Evolutionary conservation across 1,140 invertebrate genomes (phyloP), one percentile per base, ranked within the genome.

Genomic region (Drosophila bipectinata): DNA sequence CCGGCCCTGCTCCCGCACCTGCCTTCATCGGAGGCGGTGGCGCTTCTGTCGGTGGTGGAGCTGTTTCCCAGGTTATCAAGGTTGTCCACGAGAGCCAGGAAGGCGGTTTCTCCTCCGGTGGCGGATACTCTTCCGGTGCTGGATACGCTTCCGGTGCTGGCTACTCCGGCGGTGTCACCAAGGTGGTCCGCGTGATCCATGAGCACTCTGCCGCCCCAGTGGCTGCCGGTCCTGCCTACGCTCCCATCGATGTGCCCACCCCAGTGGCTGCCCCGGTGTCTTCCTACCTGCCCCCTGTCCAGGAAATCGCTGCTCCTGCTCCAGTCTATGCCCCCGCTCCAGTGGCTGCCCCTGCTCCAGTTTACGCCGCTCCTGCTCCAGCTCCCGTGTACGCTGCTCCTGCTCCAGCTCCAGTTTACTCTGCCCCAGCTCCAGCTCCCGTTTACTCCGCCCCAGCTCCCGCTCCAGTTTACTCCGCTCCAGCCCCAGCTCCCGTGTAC

Each of bases 161-260:
- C 14, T 47, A 32, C 28, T 18, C 56, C 14, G 44, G 60, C 2
- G 72, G 76, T 34, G 68, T 69, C 41, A 68, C 80, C 51, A 90
- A 88, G 55, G 89, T 90, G 30, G 84, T 90, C 30, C 88, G 89
- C 30, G 88, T 90, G 9, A 90, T 90, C 37, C 88, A 90, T 44
- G 83, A 90, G 45, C 83, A 90, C 24, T 64, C 75, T 4, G 41
- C 41, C 39, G 39, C n/a, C 14, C 66, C 21, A 8, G 12, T 45
- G 4, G 57, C 63, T 26, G 63, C 14, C 10, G 58, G 52, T 8
- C 28, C 66, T 3, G 66, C 67, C 34, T 63, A 68, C 49, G 76
- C 77, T n/a, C 69, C 81, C 44, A 71, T 71, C 21, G 67, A 69
- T 57, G 7, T 64, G 48, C 32, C 80, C 57, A 34, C 37, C 2